Conservation (phyloP, 2,888 invertebrate genomes). For the Drosophila eohydei region DNA sequence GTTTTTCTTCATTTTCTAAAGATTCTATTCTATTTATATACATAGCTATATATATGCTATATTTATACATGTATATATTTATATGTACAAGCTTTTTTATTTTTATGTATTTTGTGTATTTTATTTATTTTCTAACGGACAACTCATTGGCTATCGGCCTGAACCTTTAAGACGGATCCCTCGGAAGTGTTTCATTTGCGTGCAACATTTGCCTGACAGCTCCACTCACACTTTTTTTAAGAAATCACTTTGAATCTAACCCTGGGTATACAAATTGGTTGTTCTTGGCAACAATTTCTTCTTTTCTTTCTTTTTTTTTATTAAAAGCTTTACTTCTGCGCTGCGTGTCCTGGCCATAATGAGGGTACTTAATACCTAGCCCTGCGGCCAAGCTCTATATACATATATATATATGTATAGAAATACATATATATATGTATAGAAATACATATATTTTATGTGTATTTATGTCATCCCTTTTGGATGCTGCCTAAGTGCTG, state of each 20-base stretch:
- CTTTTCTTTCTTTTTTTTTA: constrained; percentile 27
- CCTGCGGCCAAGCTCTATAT: constrained; percentile 28
- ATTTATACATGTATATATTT: not conserved
- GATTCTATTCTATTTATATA: constrained; percentile 23
- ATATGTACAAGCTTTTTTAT: constrained; percentile 9
- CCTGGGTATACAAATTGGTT: constrained; percentile 70
- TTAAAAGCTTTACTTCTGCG: constrained; percentile 72
- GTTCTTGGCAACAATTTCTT: constrained; percentile 45
- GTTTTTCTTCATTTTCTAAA: constrained; percentile 30
- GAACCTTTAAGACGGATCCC: constrained; percentile 58
- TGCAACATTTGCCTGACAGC: constrained; percentile 61
- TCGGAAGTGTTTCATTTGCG: constrained; percentile 68
- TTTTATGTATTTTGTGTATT: constrained; percentile 57
- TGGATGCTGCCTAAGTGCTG: constrained; percentile 32
- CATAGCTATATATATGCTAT: constrained; percentile 1
- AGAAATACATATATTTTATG: constrained; percentile 2
- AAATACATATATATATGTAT: not conserved
- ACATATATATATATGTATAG: not conserved
- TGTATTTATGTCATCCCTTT: constrained; percentile 14
- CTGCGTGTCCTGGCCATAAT: constrained; percentile 77
- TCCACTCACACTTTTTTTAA: not conserved
- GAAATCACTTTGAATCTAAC: constrained; percentile 57
- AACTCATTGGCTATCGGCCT: constrained; percentile 67
- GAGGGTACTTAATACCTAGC: constrained; percentile 80
- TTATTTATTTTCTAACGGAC: constrained; percentile 67